Base-by-base conservation (phyloP, 2,888 invertebrate species). In the Chromoteleia sp. region DNA sequence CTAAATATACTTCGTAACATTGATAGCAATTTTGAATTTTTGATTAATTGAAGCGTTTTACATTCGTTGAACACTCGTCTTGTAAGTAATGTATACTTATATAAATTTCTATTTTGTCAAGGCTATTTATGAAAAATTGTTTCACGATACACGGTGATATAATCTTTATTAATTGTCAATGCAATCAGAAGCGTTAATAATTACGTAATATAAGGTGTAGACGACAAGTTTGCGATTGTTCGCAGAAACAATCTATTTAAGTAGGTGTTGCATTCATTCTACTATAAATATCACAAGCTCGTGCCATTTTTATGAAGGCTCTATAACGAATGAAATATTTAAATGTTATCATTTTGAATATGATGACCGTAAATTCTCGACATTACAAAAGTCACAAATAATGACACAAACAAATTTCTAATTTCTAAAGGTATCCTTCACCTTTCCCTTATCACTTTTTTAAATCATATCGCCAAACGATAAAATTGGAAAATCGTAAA, bases 101-200 rank as follows among this genome's bases (percentile, higher is more conserved):
- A 59, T 59, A 41, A 21, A 59, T 41, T 41, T 41, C 14, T 59
- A 43, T 45, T 50, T 54, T 19, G 33, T 15, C 52, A 54, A 67
- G 52, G 52, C n/a, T 56, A 67, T 25, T 41, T 6, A 54, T 54
- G 41, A 29, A 65, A 65, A 14, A 14, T 29, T 56, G n/a, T 17
- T 17, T 29, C 21, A 25, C 43, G n/a, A 15, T 29, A 14, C 17
- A 15, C 17, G 17, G 36, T 67, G 63, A 73, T 63, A 54, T 73
- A 63, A 63, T 54, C 52, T 63, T 61, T 63, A 73, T 73, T 73
- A 73, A 61, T 73, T 73, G 30, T 33, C 54, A 54, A 29, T 73
- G 43, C 54, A 73, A 73, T 73, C 45, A 73, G 63, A 61, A 43
- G 63, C 17, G 21, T 19, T 63, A 21, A 36, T 63, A 73, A 73